Base-by-base conservation (phyloP, 1,140 invertebrate species). In the Brachionus koreanus region DNA sequence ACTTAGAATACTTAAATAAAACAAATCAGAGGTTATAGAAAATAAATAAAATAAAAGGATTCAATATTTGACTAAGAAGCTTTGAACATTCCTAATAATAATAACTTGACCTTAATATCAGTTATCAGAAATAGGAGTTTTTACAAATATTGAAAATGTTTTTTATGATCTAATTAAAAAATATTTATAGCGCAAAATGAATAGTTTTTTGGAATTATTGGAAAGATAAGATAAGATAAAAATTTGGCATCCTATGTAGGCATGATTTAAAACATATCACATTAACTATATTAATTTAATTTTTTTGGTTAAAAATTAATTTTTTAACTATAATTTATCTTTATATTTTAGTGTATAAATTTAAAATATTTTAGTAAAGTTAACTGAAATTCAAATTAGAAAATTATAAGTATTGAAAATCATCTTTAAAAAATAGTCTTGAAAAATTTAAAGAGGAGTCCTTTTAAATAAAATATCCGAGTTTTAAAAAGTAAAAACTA, bases 51-150 rank as follows among this genome's bases (percentile, higher is more conserved):
- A 19, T 19, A 19, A 57, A 57, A 57, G 16, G 49, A 57, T 57
- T 57, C 49, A 57, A 57, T 57, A 57, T 57, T 57, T 57, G 49
- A 57, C 19, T 2, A 57, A 57, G 49, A 57, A 10, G 49, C 49
- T 57, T 57, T 57, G 49, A 57, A 57, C 49, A 57, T 57, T 57
- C 9, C 19, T 7, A 57, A 57, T 19, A 57, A 52, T 52, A 16
- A n/a, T 57, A 57, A 57, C 49, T 57, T 57, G 49, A 57, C 49
- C 49, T 23, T 57, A 57, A 57, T 57, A 57, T 57, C 49, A 25
- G 49, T 57, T 57, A 57, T 57, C 49, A 57, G 49, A 57, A 57
- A 57, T 57, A 57, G n/a, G 49, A 57, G 19, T 57, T 57, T 57
- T 57, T 57, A 57, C 49, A 57, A 57, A 57, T 57, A 57, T 57